A percentile compares a stretch with the other conserved stretches of the same genome.
These are phyloP conservation scores for Hafferia zeledoni DNA, from an alignment of 2,797 vertebrate species.

Conservation along the genomic window DNA sequence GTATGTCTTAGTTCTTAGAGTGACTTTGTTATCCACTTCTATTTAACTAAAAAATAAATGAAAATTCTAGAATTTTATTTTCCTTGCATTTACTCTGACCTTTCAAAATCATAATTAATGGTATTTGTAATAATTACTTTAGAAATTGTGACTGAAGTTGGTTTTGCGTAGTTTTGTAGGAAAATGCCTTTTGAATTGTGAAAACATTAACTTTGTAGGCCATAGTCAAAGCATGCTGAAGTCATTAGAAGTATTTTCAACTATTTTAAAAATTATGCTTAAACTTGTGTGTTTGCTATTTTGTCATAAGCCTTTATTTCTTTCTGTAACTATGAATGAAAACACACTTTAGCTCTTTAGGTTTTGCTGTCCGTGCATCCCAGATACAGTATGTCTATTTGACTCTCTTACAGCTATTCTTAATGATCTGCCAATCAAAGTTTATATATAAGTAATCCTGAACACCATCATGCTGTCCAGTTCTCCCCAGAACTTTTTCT, in stretches of 20 bases:
- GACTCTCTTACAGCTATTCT: background rate
- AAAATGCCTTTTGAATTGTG: background rate
- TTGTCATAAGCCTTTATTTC: background rate
- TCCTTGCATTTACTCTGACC: background rate
- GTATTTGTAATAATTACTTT: background rate
- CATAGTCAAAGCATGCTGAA: background rate
- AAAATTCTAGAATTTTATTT: background rate
- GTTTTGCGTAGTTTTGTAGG: background rate
- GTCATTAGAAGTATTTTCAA: background rate
- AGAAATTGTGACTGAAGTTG: background rate
- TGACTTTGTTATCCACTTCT: background rate
- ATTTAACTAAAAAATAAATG: background rate
- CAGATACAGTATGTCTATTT: background rate
- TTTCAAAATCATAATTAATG: background rate
- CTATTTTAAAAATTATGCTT: background rate
- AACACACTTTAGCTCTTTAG: background rate
- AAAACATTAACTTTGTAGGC: background rate
- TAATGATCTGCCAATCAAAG: background rate
- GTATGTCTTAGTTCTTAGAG: background rate
- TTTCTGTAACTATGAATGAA: background rate
- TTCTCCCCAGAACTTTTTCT: background rate
- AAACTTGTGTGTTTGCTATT: background rate
- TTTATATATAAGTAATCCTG: background rate
- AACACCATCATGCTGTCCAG: background rate
- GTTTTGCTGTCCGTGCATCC: background rate